Base-by-base conservation (phyloP, 2,888 invertebrate species). In the Agrochola lota region DNA sequence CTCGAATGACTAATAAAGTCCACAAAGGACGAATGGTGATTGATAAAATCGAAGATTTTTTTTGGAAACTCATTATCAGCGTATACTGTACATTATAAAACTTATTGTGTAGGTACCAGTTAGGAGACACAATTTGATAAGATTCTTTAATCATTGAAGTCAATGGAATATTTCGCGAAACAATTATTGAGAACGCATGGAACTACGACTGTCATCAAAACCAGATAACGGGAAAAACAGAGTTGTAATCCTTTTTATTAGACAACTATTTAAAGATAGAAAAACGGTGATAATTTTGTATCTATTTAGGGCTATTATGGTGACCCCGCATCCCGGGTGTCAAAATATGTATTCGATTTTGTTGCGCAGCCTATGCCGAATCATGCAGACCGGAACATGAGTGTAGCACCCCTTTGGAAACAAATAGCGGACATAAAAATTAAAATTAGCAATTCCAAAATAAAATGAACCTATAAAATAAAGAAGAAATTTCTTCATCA, bases 81-180 rank as follows among this genome's bases (percentile, higher is more conserved):
- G n/a, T n/a, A n/a, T n/a, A n/a, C n/a, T n/a, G n/a, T n/a, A n/a
- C 23, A 59, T 60, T 40, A 26, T 35, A 43, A 71, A 71, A 70
- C 30, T 4, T 23, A 35, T 64, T 43, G 7, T 63, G n/a, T 40
- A 40, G 40, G 40, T 9, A 20, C 55, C 20, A 70, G 60, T 72
- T 64, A 52, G 1, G 17, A 46, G 8, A 68, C 57, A 30, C 15
- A 30, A 57, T 57, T 64, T 35, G 74, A 84, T 84, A 85, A 80
- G 70, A 66, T 63, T 66, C 49, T 49, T 66, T 74, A 76, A 76
- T 73, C 81, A 73, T 70, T 70, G 30, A 63, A 64, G 57, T 66
- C 74, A 85, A 75, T 79, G 85, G 78, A 83, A 85, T 77, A 70
- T 81, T 87, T 87, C 40, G 15, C 20, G 8, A 68, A 71, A 66